These are phyloP conservation scores for Nibea coibor DNA, from an alignment of 2,113 vertebrate species.

Conservation along the genomic window DNA sequence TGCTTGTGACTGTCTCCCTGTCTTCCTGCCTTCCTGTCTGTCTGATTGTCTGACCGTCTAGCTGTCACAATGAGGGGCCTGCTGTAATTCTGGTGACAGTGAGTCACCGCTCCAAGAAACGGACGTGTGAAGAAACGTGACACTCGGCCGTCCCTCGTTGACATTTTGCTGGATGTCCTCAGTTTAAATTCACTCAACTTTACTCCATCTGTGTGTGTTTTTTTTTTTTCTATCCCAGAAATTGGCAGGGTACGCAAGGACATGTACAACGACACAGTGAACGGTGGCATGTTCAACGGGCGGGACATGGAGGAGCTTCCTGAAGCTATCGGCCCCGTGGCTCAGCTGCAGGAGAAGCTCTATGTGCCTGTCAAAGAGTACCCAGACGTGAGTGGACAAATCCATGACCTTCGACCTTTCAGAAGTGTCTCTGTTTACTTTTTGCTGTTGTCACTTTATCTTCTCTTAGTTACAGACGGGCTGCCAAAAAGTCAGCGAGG, in stretches of 20 bases:
- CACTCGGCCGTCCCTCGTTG: not conserved
- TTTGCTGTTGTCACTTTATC: slow-evolving; percentile 50
- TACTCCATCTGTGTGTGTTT: not conserved
- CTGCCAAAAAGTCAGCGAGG: slow-evolving; percentile 7
- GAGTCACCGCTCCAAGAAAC: slow-evolving; percentile 55
- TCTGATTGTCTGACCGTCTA: slow-evolving; percentile 9
- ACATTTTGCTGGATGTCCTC: not conserved
- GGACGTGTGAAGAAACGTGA: slow-evolving; percentile 51
- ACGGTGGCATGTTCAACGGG: slow-evolving; percentile 94
- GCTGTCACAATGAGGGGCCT: slow-evolving; percentile 37
- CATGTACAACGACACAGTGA: slow-evolving; percentile 99
- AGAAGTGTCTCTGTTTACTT: slow-evolving; percentile 51
- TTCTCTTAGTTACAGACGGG: slow-evolving; percentile 26
- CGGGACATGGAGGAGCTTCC: slow-evolving; percentile 94
- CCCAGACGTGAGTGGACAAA: slow-evolving; percentile 93
- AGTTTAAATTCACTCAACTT: not conserved
- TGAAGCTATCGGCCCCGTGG: slow-evolving; percentile 94
- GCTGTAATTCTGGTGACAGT: slow-evolving; percentile 59
- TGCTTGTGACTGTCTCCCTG: slow-evolving; percentile 20
- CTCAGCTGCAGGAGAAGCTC: slow-evolving; percentile 99
- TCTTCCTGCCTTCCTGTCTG: slow-evolving; percentile 16
- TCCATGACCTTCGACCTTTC: slow-evolving; percentile 54
- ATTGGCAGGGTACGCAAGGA: slow-evolving; percentile 99
- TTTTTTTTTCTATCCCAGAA: slow-evolving; percentile 79
- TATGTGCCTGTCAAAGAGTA: slow-evolving; percentile 99